Evolutionary conservation across 1,140 invertebrate species (phyloP), one percentile per base, ranked within the genome.

Genomic region (Agraylea sexmaculata): DNA sequence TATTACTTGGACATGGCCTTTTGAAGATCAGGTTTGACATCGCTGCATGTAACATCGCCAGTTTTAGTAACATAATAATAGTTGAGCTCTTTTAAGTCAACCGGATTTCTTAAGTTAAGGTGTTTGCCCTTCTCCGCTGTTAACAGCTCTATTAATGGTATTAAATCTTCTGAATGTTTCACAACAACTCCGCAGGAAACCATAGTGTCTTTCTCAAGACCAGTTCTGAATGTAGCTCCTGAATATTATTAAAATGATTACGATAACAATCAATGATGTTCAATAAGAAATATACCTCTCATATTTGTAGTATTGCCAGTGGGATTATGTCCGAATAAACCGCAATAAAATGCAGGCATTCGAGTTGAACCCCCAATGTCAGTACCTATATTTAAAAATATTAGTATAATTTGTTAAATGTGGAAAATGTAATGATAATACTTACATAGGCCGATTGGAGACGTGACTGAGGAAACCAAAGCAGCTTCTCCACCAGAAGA

Each of bases 361-460:
- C 95, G 74, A 30, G 89, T 84, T 5, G 89, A 94, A 1, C 94
- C 95, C 13, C 91, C 93, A 51, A 98, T 92, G 61, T 99, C 94
- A 1, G 86, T 86, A 30, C 71, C 71, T 67, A 22, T 20, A 10
- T 15, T 32, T 32, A 32, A 32, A 8, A 7, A 10, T 7, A n/a
- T 6, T 7, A 32, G 13, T 32, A 32, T 10, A 32, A 32, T 15
- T 32, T 32, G 6, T n/a, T 8, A 15, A 7, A 32, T 32, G 10
- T n/a, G n/a, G 34, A 36, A 36, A 18, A 11, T 17, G 13, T n/a
- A 18, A 22, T 16, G 41, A 7, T 43, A 21, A 18, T 21, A 55
- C 58, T 52, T 62, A 49, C 87, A 88, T 25, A 98, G 65, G 2
- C 92, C 87, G 49, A 97, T 75, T 8, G 89, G 78, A 18, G 79